Percentiles rank a stretch among this genome's conserved stretches.
phyloP scores from a whole-genome alignment of 2,888 invertebrate species.

The Therioaphis trifolii region DNA sequence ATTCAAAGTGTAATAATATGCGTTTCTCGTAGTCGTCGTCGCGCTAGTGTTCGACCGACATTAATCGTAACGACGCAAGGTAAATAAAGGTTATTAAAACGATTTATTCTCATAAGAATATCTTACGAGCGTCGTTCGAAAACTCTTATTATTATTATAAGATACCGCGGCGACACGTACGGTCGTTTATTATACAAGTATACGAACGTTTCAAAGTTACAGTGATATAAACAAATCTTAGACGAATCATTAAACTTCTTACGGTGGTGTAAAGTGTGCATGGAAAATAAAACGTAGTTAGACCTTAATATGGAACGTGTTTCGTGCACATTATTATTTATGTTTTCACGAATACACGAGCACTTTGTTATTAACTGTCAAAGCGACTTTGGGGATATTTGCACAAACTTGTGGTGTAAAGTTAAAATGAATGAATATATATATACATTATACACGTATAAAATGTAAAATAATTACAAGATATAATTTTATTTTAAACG shows the following conservation, averaged over 20 bases:
- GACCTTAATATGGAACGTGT: conserved; percentile 43
- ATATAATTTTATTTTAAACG: no score
- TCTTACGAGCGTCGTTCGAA: not conserved
- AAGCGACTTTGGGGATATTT: no score
- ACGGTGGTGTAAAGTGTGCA: conserved; percentile 31
- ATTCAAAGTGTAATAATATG: not conserved
- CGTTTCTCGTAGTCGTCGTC: not conserved
- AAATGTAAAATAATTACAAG: no score
- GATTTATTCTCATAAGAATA: not conserved
- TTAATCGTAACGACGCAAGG: not conserved
- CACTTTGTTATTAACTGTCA: no score
- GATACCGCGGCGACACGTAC: not conserved
- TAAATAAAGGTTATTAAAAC: not conserved
- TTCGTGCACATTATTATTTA: conserved; percentile 47
- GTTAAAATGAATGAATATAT: no score
- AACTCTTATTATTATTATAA: not conserved
- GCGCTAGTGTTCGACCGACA: not conserved
- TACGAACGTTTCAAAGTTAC: not conserved
- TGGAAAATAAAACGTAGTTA: conserved; percentile 46
- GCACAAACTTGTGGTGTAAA: no score
- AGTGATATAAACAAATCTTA: conserved; percentile 19
- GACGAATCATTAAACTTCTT: conserved; percentile 12
- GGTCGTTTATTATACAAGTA: not conserved
- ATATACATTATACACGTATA: no score
- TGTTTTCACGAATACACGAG: conserved; percentile 7